Base-by-base conservation (phyloP, 2,888 invertebrate genomes). In the Megamerina dolium region DNA sequence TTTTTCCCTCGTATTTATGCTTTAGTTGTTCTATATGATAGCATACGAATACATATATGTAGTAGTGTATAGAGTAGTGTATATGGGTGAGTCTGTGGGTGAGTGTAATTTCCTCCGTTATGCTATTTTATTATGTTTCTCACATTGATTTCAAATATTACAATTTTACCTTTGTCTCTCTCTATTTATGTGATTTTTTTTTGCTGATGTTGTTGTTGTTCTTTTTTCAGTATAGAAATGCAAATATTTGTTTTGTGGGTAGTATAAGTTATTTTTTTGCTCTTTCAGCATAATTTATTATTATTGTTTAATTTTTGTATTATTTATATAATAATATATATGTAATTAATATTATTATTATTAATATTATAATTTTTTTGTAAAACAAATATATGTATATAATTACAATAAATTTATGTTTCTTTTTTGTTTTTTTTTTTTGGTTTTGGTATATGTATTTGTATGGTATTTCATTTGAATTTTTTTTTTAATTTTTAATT, bases 171-270 rank as follows among this genome's bases (percentile, higher is more conserved):
- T 31, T 31, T 31, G 5, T 13, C 14, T 13, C 14, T 13, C 6
- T 12, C 5, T 17, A 8, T 17, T 33, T 10, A 5, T 6, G 16
- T 17, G 16, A 16, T 33, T 14, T 16, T 13, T 12, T 8, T 17
- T 17, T 4, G 5, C 6, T 16, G 5, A 17, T 33, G 33, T 8
- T 33, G 13, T 10, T 4, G 6, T 3, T 9, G 13, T 37, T 13
- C 8, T 37, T 14, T 13, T 37, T 20, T 37, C 31, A 37, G 39
- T 31, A 46, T 38, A 36, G 38, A 46, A 46, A 46, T 42, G 41
- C 42, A 45, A 46, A 38, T 46, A 42, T 26, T 17, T 41, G 26
- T 29, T 27, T 27, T 35, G 18, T 14, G 10, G n/a, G 20, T 21
- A n/a, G n/a, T n/a, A n/a, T n/a, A n/a, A n/a, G n/a, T n/a, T 43